Conservation (phyloP, 2,113 vertebrate species). For the Cisticola juncidis region DNA sequence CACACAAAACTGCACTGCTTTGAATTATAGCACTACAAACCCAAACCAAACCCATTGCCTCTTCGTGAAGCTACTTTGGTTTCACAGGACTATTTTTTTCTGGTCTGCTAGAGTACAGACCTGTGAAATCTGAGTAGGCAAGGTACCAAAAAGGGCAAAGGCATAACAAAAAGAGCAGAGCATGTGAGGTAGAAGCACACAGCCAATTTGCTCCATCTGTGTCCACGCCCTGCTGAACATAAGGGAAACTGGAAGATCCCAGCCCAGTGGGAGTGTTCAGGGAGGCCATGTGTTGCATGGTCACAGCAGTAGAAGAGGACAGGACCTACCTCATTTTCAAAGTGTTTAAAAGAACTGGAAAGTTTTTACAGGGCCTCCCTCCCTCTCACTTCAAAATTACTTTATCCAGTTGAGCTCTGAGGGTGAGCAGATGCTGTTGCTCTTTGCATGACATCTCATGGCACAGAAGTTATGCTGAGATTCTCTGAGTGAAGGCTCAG, state of each 20-base stretch:
- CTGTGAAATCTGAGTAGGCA: neutral
- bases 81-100: neutral
- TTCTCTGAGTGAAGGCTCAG: neutral
- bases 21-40: neutral
- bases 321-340: neutral
- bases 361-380: neutral
- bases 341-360: neutral
- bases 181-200: neutral
- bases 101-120: neutral
- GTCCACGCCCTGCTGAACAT: rapidly evolving
- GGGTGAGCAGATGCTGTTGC: neutral
- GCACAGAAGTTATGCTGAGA: neutral
- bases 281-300: rapidly evolving
- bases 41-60: neutral
- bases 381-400: neutral
- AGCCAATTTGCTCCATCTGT: rapidly evolving
- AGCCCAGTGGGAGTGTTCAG: neutral
- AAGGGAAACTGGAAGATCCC: neutral
- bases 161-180: neutral
- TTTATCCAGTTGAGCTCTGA: neutral
- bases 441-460: neutral
- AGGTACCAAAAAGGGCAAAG: neutral
- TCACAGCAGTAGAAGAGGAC: neutral
- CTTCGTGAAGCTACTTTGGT: neutral
- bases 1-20: neutral